These are phyloP conservation scores for Cinclus cinclus DNA, from an alignment of 2,113 vertebrate species.

Conservation along the genomic window DNA sequence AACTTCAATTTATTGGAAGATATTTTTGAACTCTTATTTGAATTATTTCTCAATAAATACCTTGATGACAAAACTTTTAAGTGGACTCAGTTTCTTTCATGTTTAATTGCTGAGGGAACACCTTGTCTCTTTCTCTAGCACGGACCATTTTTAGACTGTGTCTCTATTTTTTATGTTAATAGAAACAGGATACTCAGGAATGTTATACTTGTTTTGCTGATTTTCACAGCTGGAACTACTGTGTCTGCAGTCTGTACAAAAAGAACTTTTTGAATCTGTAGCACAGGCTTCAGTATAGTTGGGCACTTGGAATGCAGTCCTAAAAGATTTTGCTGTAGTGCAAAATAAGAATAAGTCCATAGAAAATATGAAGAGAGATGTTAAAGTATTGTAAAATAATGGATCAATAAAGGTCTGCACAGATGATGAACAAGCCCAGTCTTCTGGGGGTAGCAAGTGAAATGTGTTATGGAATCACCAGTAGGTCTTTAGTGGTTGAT, in stretches of 20 bases:
- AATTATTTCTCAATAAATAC: not conserved
- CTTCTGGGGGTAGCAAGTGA: not conserved
- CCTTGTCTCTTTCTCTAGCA: not conserved
- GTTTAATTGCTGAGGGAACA: not conserved
- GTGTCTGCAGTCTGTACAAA: not conserved
- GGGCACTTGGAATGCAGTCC: not conserved
- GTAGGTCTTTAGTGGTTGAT: not conserved
- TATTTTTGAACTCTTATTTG: not conserved
- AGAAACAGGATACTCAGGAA: not conserved
- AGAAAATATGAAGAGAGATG: not conserved
- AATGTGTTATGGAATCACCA: not conserved
- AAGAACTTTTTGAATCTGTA: not conserved
- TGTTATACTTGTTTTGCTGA: not conserved
- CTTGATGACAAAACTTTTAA: not conserved
- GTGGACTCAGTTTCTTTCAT: not conserved
- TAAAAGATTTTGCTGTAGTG: not conserved
- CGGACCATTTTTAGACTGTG: not conserved
- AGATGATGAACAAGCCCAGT: not conserved
- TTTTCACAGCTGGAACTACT: conserved; percentile 14
- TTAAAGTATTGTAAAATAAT: not conserved
- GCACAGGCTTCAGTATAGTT: not conserved
- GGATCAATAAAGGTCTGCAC: not conserved
- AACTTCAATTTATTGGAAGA: not conserved
- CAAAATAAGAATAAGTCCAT: not conserved
- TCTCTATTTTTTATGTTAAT: not conserved